Base-by-base conservation (phyloP, 2,888 invertebrate genomes). In the Oscheius onirici region DNA sequence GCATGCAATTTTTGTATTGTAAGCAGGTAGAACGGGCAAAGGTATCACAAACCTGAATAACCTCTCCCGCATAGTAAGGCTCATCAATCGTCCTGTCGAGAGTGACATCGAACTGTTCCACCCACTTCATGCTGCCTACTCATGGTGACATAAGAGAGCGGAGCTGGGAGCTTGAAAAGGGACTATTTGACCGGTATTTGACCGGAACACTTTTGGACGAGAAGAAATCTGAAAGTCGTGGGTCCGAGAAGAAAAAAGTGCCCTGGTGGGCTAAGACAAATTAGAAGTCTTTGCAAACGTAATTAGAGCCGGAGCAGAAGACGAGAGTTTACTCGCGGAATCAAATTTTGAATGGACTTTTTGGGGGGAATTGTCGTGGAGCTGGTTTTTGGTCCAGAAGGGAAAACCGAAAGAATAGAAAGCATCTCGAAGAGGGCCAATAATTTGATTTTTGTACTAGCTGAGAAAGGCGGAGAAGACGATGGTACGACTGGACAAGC, bases 81-180 rank as follows among this genome's bases (percentile, higher is more conserved):
- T 80, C 77, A 69, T 79, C 79, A 65, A 76, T 77, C 46, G 76
- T 72, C 70, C 76, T 79, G 74, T 80, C 80, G 40, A 85, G 76
- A 41, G 77, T 75, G 67, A 85, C 75, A 72, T 84, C 85, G 80
- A 85, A 85, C 71, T 81, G 78, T 60, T 84, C 84, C 71, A 84
- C 80, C 76, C 49, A 60, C 60, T 60, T 46, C 65, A 46, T 65
- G 49, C 46, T 65, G 49, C 49, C 65, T 28, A 20, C 22, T 65
- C 65, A 65, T 65, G n/a, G 28, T 51, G 65, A 40, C 65, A 65
- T 65, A 22, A 17, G 65, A n/a, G 40, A 22, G 46, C 46, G 46
- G 46, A 46, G 26, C 54, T 1, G 52, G 8, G 26, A 11, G 17
- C 22, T 52, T 34, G 15, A 8, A 24, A 22, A 13, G 22, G 26